Base-by-base conservation (phyloP, 1,140 invertebrate genomes). In the Camponotus pennsylvanicus region DNA sequence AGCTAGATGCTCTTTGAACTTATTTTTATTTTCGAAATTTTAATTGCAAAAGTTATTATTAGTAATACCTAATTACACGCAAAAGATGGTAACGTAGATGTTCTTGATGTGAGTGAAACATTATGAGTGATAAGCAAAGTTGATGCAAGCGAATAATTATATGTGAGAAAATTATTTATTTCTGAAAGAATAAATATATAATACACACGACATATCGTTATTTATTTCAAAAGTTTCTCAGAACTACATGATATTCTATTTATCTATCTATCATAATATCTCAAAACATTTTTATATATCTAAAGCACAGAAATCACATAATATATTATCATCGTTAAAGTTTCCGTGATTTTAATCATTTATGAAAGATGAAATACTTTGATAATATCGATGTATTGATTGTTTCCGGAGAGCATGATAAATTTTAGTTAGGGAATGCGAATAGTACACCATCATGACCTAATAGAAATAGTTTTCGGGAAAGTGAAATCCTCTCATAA, bases 401-500 rank as follows among this genome's bases (percentile, higher is more conserved):
- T 73, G 57, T 57, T 75, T 32, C 27, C n/a, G 4, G 6, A 42
- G 21, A 15, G 5, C 21, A 6, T 27, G 8, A 70, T 63, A 57
- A 49, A 67, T 86, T 75, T 75, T 61, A 49, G 11, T 34, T n/a
- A 59, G n/a, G 59, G 27, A 49, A 59, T 21, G 55, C 37, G 45
- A 13, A 61, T 76, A 76, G 11, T 52, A 11, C 11, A 18, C 5
- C 37, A 66, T 0, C 18, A 2, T 7, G 21, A 70, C 45, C 64
- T 73, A 42, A 77, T 69, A 76, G 70, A 75, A 83, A 84, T 34
- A 83, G 21, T 75, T 82, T 61, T 66, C 42, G 49, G 27, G 21
- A 86, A 85, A 85, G 42, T 85, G 82, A 85, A 77, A 85, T 70
- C 63, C 6, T 15, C 8, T 61, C 18, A 85, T 75, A 69, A 63